Evolutionary conservation across 2,888 invertebrate species (phyloP).

Genomic region (Eupithecia inturbata): DNA sequence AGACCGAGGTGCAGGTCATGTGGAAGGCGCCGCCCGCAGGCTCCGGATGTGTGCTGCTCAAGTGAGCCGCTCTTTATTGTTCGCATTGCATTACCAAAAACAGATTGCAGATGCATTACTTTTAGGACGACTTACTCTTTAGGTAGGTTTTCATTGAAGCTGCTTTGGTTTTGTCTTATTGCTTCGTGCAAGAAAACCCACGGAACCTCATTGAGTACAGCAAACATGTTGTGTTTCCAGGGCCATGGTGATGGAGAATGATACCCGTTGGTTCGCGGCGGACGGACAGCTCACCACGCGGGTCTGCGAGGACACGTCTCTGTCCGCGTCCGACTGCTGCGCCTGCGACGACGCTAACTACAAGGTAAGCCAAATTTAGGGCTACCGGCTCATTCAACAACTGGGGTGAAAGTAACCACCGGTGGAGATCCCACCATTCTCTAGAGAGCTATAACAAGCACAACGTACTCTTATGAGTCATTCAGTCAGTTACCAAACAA

Average conservation of each 20-base stretch:
- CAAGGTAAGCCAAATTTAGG: conserved; percentile 77
- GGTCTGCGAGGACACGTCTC: conserved; percentile 90
- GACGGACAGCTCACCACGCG: conserved; percentile 92
- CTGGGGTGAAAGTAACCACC: not conserved
- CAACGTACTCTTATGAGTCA: not conserved
- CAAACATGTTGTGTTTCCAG: conserved; percentile 73
- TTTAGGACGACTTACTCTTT: not conserved
- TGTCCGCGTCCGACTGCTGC: conserved; percentile 88
- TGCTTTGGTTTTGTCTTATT: not conserved
- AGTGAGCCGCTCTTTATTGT: conserved; percentile 74
- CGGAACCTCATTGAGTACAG: not conserved
- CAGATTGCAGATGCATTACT: not conserved
- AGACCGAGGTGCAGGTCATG: conserved; percentile 93
- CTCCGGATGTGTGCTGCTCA: conserved; percentile 94
- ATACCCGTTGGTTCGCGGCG: conserved; percentile 94
- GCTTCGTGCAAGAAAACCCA: not conserved
- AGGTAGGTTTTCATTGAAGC: not conserved
- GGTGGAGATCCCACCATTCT: not conserved
- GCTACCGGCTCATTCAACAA: no score
- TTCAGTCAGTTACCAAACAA: not conserved
- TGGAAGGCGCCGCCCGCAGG: conserved; percentile 95
- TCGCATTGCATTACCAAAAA: not conserved
- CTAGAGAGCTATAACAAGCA: not conserved
- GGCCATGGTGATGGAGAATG: conserved; percentile 93
- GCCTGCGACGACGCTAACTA: conserved; percentile 99